Evolutionary conservation across 2,888 invertebrate species (phyloP), one percentile per base, ranked within the genome.

Genomic region (Dicranocentrus wangi): DNA sequence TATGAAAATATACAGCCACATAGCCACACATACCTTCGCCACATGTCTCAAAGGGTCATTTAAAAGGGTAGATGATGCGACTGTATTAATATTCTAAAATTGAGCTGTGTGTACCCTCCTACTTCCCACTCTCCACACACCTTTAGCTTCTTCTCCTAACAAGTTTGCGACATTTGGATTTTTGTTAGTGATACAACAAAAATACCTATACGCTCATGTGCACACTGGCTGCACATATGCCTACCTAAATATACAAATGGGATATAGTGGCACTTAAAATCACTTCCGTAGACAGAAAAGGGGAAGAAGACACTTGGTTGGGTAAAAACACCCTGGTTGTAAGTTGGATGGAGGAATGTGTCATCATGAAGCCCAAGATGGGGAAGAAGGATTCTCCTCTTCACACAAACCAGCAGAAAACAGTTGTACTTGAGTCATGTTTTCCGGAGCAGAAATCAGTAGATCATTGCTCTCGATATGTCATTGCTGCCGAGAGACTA

Each of bases 31-130:
- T 68, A 19, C 51, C 43, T 71, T 42, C 55, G 23, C 73, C 73
- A 73, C 39, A 63, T 73, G 76, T 43, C 58, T 42, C 28, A 68
- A 76, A 58, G 76, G 68, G 76, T 75, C 75, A 66, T 66, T 72
- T 65, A 65, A 75, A 21, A 66, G 66, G 73, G 73, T 10, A 58
- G 53, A 63, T 28, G 65, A 73, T 58, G 55, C 42, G 42, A 28
- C 61, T 61, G 32, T 61, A 32, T 28, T 32, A 32, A 32, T 32
- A 32, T 28, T 61, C 47, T 47, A 47, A 47, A 47, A 47, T 10
- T 47, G 47, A n/a, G n/a, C n/a, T n/a, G n/a, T n/a, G n/a, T n/a
- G n/a, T n/a, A n/a, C n/a, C n/a, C n/a, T n/a, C n/a, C n/a, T n/a
- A n/a, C n/a, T n/a, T n/a, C n/a, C n/a, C n/a, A n/a, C n/a, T n/a